phyloP scores from a whole-genome alignment of 2,888 invertebrate species.

The Sphaerolaimus hirsutus region DNA sequence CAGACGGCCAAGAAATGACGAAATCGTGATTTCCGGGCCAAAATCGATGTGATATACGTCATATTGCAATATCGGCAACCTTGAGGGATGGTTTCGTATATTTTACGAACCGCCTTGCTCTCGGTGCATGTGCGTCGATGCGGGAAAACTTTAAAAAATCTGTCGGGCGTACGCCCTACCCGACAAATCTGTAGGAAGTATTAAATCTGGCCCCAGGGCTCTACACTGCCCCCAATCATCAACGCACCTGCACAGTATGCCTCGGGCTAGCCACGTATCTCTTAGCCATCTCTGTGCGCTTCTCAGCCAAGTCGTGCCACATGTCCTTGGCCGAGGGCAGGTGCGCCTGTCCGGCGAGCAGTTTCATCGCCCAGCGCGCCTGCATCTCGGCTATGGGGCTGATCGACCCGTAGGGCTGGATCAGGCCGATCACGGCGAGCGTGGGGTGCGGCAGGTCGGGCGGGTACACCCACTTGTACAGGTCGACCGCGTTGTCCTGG shows the following conservation, averaged over 20 bases:
- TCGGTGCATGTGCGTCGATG: no score
- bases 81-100: no score
- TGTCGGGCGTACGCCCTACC: no score
- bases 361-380: background rate
- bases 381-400: slow-evolving; percentile 31
- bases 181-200: no score
- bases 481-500: slow-evolving; percentile 22
- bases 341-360: background rate
- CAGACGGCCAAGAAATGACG: no score
- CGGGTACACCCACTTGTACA: slow-evolving; percentile 30
- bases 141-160: no score
- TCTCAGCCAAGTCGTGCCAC: background rate
- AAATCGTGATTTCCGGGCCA: no score
- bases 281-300: background rate
- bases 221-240: no score
- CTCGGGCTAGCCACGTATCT: background rate
- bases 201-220: no score
- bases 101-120: no score
- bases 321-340: background rate
- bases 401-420: slow-evolving; percentile 30
- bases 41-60: no score
- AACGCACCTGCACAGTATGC: background rate
- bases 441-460: slow-evolving; percentile 20
- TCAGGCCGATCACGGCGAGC: slow-evolving; percentile 26
- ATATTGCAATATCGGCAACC: no score